Conservation (phyloP, 2,113 vertebrate species). For the Ammospiza nelsoni region DNA sequence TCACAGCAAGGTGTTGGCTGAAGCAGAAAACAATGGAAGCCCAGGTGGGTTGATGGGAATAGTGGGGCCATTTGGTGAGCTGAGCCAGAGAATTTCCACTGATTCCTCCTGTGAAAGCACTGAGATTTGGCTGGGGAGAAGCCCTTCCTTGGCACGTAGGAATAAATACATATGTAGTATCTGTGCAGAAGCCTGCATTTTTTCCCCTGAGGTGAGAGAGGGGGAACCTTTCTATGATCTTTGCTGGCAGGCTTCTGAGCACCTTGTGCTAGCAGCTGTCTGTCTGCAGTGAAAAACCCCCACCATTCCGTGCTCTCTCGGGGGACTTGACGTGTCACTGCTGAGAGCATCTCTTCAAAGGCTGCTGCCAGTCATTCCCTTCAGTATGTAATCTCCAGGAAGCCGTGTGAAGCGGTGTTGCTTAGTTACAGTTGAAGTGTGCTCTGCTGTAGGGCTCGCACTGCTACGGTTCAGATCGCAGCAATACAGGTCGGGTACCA, state of each 20-base stretch:
- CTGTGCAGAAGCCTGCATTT: neutral
- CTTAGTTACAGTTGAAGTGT: conserved; percentile 66
- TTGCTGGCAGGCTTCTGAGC: neutral
- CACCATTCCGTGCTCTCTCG: neutral
- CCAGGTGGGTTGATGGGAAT: neutral
- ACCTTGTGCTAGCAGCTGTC: neutral
- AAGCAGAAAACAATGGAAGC: neutral
- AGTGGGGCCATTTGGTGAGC: neutral
- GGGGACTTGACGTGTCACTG: neutral
- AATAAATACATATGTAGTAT: neutral
- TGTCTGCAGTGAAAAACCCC: neutral
- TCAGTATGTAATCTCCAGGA: conserved; percentile 56
- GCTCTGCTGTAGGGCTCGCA: conserved; percentile 37
- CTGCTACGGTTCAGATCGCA: conserved; percentile 10
- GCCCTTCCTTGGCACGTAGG: neutral
- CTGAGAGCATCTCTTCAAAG: conserved; percentile 17
- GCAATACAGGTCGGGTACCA: conserved; percentile 19
- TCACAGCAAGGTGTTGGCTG: neutral
- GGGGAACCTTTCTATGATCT: neutral
- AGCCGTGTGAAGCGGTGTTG: conserved; percentile 57
- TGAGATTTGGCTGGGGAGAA: neutral
- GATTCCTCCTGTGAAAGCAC: neutral
- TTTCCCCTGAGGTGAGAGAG: neutral
- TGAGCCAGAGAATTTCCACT: neutral
- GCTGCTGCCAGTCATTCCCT: conserved; percentile 58